Evolutionary conservation across 2,113 vertebrate species (phyloP).

Genomic region (Panurus biarmicus): DNA sequence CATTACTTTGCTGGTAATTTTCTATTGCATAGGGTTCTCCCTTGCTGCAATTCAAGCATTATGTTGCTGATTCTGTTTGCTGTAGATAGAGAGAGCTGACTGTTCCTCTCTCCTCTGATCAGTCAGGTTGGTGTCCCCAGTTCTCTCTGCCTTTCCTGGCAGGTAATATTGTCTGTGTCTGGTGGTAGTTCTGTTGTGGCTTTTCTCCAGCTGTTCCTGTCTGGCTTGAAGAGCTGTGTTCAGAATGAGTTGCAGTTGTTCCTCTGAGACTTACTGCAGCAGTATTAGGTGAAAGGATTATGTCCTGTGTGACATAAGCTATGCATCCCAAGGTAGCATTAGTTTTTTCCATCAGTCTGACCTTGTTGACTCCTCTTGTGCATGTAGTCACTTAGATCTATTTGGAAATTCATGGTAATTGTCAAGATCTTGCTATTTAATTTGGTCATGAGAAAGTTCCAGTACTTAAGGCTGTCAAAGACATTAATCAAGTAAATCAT

Average conservation of each 20-base stretch:
- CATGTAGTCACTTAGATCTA: not conserved
- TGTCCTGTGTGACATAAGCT: slow-evolving; percentile 16
- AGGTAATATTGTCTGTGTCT: not conserved
- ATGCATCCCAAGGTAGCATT: not conserved
- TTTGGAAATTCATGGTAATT: not conserved
- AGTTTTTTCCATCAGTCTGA: slow-evolving; percentile 9
- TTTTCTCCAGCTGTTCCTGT: not conserved
- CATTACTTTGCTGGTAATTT: not conserved
- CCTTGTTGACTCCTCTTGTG: not conserved
- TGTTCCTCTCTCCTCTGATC: not conserved
- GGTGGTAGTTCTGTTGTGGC: not conserved
- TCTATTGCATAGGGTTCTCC: not conserved
- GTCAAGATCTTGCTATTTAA: not conserved
- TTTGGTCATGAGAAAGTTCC: not conserved
- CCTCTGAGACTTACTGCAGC: not conserved
- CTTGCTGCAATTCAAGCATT: not conserved
- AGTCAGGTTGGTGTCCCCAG: not conserved
- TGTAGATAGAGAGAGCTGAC: not conserved
- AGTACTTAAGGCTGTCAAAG: not conserved
- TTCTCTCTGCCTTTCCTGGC: not conserved
- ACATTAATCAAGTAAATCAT: not conserved
- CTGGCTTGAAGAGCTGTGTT: not conserved
- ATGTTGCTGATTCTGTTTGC: not conserved
- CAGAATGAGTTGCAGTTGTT: not conserved
- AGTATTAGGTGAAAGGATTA: not conserved